Evolutionary conservation across 2,888 invertebrate genomes (phyloP).

Genomic region (Dastarcus helophoroides): DNA sequence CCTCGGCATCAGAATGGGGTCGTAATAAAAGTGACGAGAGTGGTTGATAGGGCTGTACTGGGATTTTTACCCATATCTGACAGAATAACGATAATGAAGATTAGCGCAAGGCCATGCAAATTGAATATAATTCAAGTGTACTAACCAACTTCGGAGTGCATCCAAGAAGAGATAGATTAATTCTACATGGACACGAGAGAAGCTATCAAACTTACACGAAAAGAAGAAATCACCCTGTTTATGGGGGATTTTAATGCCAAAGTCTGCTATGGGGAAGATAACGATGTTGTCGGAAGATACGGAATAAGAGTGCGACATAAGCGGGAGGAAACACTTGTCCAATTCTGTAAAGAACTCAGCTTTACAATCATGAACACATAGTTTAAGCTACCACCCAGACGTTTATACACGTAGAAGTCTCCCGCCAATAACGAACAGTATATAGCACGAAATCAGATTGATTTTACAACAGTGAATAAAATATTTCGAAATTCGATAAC

Average conservation of each 20-base stretch:
- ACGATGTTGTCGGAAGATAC: too few species aligned
- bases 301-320: too few species aligned
- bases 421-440: background rate
- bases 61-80: too few species aligned
- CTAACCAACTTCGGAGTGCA: conserved; percentile 12
- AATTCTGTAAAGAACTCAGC: conserved; percentile 1
- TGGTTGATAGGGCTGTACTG: conserved; percentile 5
- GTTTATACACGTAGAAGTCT: conserved; percentile 1
- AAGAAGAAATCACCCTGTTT: conserved; percentile 10
- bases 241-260: too few species aligned
- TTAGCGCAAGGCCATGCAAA: conserved; percentile 7
- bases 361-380: background rate
- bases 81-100: conserved; percentile 5
- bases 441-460: background rate
- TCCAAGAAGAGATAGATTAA: conserved; percentile 12
- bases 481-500: conserved; percentile 1
- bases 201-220: conserved; percentile 11
- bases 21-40: too few species aligned
- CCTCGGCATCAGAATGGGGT: conserved; percentile 9
- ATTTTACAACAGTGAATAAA: conserved; percentile 1
- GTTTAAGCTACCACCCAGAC: conserved; percentile 1
- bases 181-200: conserved; percentile 11
- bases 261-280: too few species aligned
- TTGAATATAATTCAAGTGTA: conserved; percentile 15
- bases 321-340: too few species aligned